Base-by-base conservation (phyloP, 2,888 invertebrate genomes). In the Ectobius pallidus region DNA sequence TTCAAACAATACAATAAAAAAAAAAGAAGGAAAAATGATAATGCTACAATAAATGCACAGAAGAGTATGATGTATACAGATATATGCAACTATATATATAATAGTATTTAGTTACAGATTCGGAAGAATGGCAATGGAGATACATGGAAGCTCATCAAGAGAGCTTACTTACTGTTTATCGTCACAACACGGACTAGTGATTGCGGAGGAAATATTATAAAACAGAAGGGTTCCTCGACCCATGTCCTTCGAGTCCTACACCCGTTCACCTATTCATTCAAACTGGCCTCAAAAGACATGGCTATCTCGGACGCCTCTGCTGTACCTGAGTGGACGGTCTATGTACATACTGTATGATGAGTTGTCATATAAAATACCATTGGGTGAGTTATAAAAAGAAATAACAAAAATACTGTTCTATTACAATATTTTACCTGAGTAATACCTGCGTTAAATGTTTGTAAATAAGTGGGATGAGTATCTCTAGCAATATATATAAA, bases 381-480 rank as follows among this genome's bases (percentile, higher is more conserved):
- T 67, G 67, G 55, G 69, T 69, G 69, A 30, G 63, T 65, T 70
- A 62, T 42, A 71, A 71, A n/a, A 71, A 58, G 32, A 52, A 72
- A 44, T 61, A 69, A 72, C 44, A 65, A 65, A 65, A 73, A 73
- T 69, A 69, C 72, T 72, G 72, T 49, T 65, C 74, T 74, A 72
- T 69, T 55, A 62, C 65, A 74, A 70, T 52, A 63, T 69, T 70
- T 73, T 71, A 72, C 74, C 74, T 74, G 74, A 74, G 74, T 74
- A 65, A 46, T 58, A 55, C 70, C 67, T 72, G 71, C 49, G 34
- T n/a, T 69, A 30, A 58, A 44, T 62, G 46, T 69, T 39, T 44
- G 20, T 55, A 58, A 72, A 61, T 32, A 32, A 69, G 27, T 62
- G 69, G 52, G 25, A 49, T 69, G 49, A 62, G 39, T 55, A 25